Percentiles rank a stretch among this genome's conserved stretches.
These are phyloP conservation scores for Mesocentrotus franciscanus DNA, from an alignment of 53 echinoderm and acorn worm genomes.

Conservation along the genomic window DNA sequence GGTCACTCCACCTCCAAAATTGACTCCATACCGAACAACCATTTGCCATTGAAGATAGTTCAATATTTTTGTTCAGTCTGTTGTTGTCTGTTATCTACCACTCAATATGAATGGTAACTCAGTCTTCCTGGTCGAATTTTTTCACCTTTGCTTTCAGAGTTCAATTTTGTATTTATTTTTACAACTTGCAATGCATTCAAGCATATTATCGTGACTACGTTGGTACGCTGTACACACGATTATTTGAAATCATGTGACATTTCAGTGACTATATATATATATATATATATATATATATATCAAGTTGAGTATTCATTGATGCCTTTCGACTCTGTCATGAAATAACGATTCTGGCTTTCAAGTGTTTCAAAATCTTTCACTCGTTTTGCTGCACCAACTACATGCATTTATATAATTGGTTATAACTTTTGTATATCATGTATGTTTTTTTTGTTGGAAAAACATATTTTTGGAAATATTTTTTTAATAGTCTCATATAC, in stretches of 20 bases:
- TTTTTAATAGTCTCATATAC: no score
- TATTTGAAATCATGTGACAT: not conserved
- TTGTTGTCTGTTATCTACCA: no score
- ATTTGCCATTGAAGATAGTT: no score
- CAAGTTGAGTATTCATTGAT: not conserved
- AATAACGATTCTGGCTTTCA: not conserved
- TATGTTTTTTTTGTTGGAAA: not conserved
- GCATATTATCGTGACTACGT: not conserved
- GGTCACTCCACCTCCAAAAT: no score
- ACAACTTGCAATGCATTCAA: not conserved
- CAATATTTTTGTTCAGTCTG: no score
- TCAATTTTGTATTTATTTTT: not conserved
- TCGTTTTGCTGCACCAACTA: not conserved
- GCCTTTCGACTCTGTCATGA: not conserved
- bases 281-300: not conserved
- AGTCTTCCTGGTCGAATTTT: no score
- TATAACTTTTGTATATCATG: not conserved
- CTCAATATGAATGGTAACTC: no score
- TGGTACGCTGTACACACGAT: no score
- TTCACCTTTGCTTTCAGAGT: no score
- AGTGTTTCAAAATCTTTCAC: not conserved
- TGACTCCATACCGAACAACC: no score
- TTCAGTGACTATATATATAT: not conserved
- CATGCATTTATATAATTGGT: not conserved
- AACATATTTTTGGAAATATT: not conserved